Conservation (phyloP, 2,113 vertebrate species). For the Machaerirhynchus nigripectus region DNA sequence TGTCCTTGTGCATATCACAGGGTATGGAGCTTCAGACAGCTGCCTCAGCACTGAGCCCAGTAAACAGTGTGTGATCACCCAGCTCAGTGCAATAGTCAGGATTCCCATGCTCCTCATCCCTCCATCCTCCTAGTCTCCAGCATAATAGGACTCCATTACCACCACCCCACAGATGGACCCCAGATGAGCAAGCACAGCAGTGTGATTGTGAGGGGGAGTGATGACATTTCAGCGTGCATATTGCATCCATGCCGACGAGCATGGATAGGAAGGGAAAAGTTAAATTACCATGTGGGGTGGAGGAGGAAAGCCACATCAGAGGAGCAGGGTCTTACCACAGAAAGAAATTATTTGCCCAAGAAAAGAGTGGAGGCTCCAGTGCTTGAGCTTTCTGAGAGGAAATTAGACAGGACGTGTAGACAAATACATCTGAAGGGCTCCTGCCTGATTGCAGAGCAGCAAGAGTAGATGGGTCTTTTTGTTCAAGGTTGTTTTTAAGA, state of each 20-base stretch:
- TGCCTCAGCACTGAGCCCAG: not conserved
- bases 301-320: not conserved
- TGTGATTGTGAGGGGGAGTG: not conserved
- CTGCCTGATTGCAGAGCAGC: not conserved
- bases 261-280: conserved; percentile 13
- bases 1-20: not conserved
- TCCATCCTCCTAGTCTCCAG: not conserved
- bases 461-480: not conserved
- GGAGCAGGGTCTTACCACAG: not conserved
- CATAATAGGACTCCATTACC: not conserved
- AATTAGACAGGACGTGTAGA: not conserved
- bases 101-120: not conserved
- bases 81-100: not conserved
- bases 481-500: not conserved
- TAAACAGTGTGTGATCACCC: not conserved
- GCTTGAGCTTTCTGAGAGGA: conserved; percentile 11
- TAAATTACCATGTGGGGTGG: not conserved
- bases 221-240: not conserved
- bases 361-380: not conserved
- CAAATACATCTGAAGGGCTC: not conserved
- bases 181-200: conserved; percentile 18
- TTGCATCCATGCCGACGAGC: not conserved
- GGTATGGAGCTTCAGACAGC: not conserved
- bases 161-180: conserved; percentile 7
- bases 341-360: not conserved